These are phyloP conservation scores for Melinaea marsaeus DNA, from an alignment of 2,888 invertebrate genomes.

Conservation along the genomic window DNA sequence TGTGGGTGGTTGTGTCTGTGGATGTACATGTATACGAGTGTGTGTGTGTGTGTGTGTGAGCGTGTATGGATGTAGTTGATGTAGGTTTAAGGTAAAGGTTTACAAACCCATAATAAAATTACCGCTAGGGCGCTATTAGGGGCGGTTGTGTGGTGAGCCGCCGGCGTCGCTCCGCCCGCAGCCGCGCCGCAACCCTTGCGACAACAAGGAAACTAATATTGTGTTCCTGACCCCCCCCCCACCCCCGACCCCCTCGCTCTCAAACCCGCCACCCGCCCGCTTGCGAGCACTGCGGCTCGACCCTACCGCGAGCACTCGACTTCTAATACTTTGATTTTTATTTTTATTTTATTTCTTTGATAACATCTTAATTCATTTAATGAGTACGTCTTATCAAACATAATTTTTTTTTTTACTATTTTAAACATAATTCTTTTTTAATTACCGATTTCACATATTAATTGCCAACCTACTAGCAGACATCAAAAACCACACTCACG, in stretches of 20 bases:
- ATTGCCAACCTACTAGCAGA: conserved; percentile 6
- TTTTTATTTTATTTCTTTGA: neutral
- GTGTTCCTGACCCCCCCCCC: conserved; percentile 73
- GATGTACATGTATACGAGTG: conserved; percentile 32
- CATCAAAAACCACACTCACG: conserved; percentile 23
- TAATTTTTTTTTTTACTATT: no score
- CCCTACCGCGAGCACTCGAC: conserved; percentile 28
- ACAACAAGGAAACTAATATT: conserved; percentile 80
- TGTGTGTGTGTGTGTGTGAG: conserved; percentile 30
- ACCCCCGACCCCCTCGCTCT: conserved; percentile 49
- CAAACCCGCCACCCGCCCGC: conserved; percentile 61
- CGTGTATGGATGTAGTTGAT: conserved; percentile 36
- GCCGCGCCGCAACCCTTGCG: conserved; percentile 77
- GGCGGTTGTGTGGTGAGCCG: conserved; percentile 71
- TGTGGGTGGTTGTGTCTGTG: conserved; percentile 20
- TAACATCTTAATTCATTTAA: neutral
- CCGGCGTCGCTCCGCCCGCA: conserved; percentile 72
- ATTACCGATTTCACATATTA: neutral
- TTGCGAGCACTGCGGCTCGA: conserved; percentile 30
- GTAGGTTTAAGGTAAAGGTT: conserved; percentile 74
- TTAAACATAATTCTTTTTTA: no score
- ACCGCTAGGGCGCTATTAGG: conserved; percentile 76
- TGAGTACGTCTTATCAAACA: no score
- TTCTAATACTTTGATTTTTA: conserved; percentile 13
- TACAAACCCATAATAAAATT: conserved; percentile 78